Evolutionary conservation across 2,797 vertebrate species (phyloP), one percentile per base, ranked within the genome.

Genomic region (Centroberyx gerrardi): DNA sequence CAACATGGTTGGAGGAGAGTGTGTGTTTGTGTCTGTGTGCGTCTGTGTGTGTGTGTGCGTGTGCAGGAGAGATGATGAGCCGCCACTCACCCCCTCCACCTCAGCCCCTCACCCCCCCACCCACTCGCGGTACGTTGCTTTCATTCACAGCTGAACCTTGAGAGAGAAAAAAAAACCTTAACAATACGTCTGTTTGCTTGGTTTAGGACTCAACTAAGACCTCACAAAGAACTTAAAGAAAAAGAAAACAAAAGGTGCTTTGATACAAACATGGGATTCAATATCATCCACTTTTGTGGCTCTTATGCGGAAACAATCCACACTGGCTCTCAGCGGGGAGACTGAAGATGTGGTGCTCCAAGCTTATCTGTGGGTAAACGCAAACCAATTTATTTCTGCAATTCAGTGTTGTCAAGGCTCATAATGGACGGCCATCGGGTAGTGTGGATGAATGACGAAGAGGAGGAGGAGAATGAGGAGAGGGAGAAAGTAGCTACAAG

Each of bases 1-100:
- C 88, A 13, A 78, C 89, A 81, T 79, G 64, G 79, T 71, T 46
- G 73, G 71, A 3, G 15, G 64, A 18, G 76, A 62, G 75, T 13
- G 59, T 58, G 74, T 69, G 78, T 82, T 49, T 80, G 78, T 85
- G 40, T 44, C 18, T 54, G 15, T 17, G 38, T 33, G 1, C 12
- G 14, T 53, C 3, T 54, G 22, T 54, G 22, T 54, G 22, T 54
- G 53, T 54, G 40, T 69, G 40, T 74, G 81, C 79, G 80, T 73
- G 49, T 78, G 71, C 75, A 73, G 73, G 59, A 66, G 66, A 77
- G 78, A 72, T 58, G 82, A 87, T 49, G 80, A 84, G 72, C 64
- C 49, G 36, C 36, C 9, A 5, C 52, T 17, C 54, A 1, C 72
- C 38, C 52, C 4, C n/a, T 2, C 40, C 44, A 10, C 48, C 13